Percentiles rank a stretch among this genome's conserved stretches.
Conservation (phyloP, 2,113 vertebrate species). For the Phyllostomus discolor region DNA sequence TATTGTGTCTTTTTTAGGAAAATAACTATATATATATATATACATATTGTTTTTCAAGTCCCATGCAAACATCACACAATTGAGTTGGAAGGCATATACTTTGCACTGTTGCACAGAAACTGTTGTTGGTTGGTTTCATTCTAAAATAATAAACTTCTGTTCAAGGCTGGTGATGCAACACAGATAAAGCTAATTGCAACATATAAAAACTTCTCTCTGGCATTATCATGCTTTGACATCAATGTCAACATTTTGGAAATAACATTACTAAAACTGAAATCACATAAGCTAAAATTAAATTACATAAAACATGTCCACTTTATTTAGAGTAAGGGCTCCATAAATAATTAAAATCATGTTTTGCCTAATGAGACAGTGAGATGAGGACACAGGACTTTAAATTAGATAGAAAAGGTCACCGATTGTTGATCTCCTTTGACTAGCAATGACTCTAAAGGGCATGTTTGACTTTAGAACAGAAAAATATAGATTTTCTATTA, state of each 20-base stretch:
- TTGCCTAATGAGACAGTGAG: slow-evolving; percentile 71
- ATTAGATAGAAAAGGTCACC: slow-evolving; percentile 76
- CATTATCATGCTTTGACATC: slow-evolving; percentile 48
- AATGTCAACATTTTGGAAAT: slow-evolving; percentile 49
- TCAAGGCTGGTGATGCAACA: slow-evolving; percentile 55
- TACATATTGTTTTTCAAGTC: slow-evolving; percentile 76
- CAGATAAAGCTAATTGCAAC: slow-evolving; percentile 48
- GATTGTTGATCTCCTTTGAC: slow-evolving; percentile 77
- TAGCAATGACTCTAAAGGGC: slow-evolving; percentile 77
- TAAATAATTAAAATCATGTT: slow-evolving; percentile 59
- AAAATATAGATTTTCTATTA: slow-evolving; percentile 50
- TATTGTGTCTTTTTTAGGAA: slow-evolving; percentile 84
- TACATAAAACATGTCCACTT: slow-evolving; percentile 51
- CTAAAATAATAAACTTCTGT: slow-evolving; percentile 68
- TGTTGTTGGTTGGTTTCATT: slow-evolving; percentile 64
- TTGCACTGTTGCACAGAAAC: slow-evolving; percentile 58
- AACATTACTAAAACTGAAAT: slow-evolving; percentile 62
- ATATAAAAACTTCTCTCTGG: slow-evolving; percentile 17
- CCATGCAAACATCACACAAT: slow-evolving; percentile 81
- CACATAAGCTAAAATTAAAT: slow-evolving; percentile 31
- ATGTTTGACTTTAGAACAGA: slow-evolving; percentile 70
- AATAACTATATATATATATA: slow-evolving; percentile 69
- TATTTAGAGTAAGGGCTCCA: slow-evolving; percentile 54
- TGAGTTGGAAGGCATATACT: slow-evolving; percentile 72
- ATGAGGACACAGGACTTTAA: slow-evolving; percentile 73